Base-by-base conservation (phyloP, 1,140 invertebrate species). In the Gonioctena quinquepunctata region DNA sequence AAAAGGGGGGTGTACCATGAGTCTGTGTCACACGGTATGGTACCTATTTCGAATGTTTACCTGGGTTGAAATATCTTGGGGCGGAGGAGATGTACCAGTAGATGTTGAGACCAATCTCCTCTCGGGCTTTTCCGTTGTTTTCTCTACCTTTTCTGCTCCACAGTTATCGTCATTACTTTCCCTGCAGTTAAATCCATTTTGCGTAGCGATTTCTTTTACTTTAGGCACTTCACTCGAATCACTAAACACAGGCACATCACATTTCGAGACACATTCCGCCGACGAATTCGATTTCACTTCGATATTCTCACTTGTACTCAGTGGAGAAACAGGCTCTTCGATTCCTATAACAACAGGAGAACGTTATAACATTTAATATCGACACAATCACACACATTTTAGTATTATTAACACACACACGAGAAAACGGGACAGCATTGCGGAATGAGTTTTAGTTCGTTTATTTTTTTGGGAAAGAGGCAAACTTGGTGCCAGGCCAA, bases 11-110 rank as follows among this genome's bases (percentile, higher is more conserved):
- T n/a, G n/a, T n/a, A n/a, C n/a, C n/a, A n/a, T n/a, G n/a, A n/a
- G n/a, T n/a, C n/a, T n/a, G n/a, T n/a, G n/a, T n/a, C n/a, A n/a
- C n/a, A n/a, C n/a, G n/a, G n/a, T n/a, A n/a, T n/a, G n/a, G n/a
- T n/a, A n/a, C n/a, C n/a, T n/a, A n/a, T n/a, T n/a, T n/a, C n/a
- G n/a, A n/a, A 72, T n/a, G n/a, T 78, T 84, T 88, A 94, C 93
- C 88, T 95, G 94, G 23, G 93, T 95, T 23, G 93, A 93, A 76
- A 93, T 93, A 80, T 87, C 93, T 83, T 95, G 93, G 5, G 93
- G 93, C 33, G 93, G 92, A 60, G 93, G 93, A 18, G 93, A 95
- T 19, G 93, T 95, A 68, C 92, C 93, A 42, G 88, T 92, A 33
- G 89, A 89, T 19, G 78, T 76, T 54, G 77, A 77, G 59, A 70